Conservation (phyloP, 30 jellyfish, hydroid and myxozoan genomes). For the Aurelia aurita region DNA sequence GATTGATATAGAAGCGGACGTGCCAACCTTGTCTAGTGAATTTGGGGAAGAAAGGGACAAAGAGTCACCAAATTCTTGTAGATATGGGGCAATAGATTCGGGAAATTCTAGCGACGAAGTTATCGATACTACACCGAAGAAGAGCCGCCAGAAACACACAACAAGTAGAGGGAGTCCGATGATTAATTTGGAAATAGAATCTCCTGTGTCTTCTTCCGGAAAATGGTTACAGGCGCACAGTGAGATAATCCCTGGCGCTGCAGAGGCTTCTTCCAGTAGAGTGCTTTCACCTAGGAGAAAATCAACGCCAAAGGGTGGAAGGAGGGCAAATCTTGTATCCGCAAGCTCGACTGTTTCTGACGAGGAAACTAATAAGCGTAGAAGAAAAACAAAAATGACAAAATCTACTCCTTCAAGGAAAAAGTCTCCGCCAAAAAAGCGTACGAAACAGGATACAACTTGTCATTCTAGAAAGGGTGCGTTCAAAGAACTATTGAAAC, state of each 20-base stretch:
- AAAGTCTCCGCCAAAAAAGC: neutral
- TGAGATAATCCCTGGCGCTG: neutral
- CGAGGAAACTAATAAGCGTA: neutral
- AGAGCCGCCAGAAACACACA: neutral
- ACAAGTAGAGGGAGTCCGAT: neutral
- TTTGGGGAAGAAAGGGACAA: no score
- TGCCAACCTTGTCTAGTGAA: no score
- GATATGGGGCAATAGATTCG: neutral
- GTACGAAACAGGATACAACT: neutral
- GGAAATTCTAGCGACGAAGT: slow-evolving; percentile 20
- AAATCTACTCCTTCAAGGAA: neutral
- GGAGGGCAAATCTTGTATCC: neutral
- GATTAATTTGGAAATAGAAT: neutral
- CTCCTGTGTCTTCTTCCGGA: neutral
- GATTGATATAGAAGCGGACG: slow-evolving; percentile 15
- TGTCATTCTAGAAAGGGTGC: neutral
- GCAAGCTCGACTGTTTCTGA: neutral
- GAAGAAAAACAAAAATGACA: neutral
- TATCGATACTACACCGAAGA: slow-evolving; percentile 29
- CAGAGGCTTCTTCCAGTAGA: neutral
- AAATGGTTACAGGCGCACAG: neutral
- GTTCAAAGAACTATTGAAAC: neutral
- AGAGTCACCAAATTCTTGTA: no score
- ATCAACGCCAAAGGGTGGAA: neutral
- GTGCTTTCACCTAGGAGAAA: neutral